Evolutionary conservation across 2,888 invertebrate species (phyloP).

Genomic region (Crepidodera aurea): DNA sequence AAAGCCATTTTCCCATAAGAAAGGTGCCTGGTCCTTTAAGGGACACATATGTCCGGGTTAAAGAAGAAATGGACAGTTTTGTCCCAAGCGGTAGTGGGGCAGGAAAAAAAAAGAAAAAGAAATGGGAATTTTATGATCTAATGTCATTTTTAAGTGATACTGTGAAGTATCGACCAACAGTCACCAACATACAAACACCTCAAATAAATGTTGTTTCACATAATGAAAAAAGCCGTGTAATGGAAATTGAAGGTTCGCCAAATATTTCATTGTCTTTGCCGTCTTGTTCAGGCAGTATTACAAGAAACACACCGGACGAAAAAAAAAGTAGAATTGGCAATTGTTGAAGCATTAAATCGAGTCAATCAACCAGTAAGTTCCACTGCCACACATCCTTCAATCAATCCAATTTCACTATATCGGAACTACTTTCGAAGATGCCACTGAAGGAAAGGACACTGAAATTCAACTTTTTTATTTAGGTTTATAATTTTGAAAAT

Average conservation of each 20-base stretch:
- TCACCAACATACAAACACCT: not conserved
- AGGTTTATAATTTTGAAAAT: not conserved
- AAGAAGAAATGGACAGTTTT: slow-evolving; percentile 20
- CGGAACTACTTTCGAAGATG: not conserved
- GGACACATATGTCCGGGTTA: slow-evolving; percentile 26
- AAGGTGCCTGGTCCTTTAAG: too few relatives aligned
- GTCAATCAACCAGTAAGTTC: slow-evolving; percentile 10
- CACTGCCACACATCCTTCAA: not conserved
- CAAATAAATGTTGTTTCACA: not conserved
- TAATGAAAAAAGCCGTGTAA: not conserved
- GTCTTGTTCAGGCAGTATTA: not conserved
- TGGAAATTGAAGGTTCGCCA: not conserved
- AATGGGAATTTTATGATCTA: slow-evolving; percentile 27
- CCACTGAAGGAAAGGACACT: not conserved
- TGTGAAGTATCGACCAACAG: slow-evolving; percentile 7
- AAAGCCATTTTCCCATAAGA: too few relatives aligned
- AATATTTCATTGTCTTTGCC: not conserved
- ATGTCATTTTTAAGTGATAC: slow-evolving; percentile 29
- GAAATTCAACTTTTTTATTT: not conserved
- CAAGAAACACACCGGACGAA: not conserved
- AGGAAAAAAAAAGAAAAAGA: slow-evolving; percentile 16
- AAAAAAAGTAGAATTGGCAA: slow-evolving; percentile 9
- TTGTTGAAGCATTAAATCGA: slow-evolving; percentile 23
- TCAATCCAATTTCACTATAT: not conserved
- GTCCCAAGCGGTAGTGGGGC: slow-evolving; percentile 24